Evolutionary conservation across 1,140 invertebrate genomes (phyloP).

Genomic region (Drosophila pectinifera): DNA sequence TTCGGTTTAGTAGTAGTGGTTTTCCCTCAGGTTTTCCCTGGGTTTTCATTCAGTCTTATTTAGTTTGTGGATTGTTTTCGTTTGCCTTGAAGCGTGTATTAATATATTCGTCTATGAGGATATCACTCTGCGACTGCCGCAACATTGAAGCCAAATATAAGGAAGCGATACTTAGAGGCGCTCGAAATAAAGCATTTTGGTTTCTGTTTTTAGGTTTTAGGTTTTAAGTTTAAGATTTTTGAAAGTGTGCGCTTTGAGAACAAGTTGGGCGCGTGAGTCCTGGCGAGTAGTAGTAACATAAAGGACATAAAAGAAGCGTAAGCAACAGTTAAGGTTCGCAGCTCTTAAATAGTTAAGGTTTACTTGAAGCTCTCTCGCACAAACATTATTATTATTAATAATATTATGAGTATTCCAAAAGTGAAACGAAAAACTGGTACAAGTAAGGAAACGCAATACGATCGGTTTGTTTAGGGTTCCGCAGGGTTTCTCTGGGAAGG

Average conservation of each 20-base stretch:
- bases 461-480: conserved; percentile 40
- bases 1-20: background rate
- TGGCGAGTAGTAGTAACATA: conserved; percentile 31
- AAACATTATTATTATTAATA: conserved; percentile 10
- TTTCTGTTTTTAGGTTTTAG: conserved; percentile 2
- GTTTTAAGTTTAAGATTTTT: conserved; percentile 12
- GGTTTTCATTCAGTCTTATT: conserved; percentile 13
- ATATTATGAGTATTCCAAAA: conserved; percentile 15
- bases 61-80: conserved; percentile 38
- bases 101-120: conserved; percentile 82
- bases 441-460: conserved; percentile 34
- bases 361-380: conserved; percentile 44
- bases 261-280: conserved; percentile 43
- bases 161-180: conserved; percentile 67
- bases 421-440: conserved; percentile 41
- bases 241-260: conserved; percentile 35
- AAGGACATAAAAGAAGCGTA: conserved; percentile 43
- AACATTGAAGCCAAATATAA: conserved; percentile 77
- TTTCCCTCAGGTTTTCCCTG: conserved; percentile 16
- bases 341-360: conserved; percentile 49
- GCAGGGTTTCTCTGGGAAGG: background rate
- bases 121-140: conserved; percentile 72
- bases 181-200: conserved; percentile 55
- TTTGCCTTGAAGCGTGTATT: conserved; percentile 76
- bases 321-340: conserved; percentile 46